Conservation (phyloP, 2,888 invertebrate species). For the Epinotia ramella region DNA sequence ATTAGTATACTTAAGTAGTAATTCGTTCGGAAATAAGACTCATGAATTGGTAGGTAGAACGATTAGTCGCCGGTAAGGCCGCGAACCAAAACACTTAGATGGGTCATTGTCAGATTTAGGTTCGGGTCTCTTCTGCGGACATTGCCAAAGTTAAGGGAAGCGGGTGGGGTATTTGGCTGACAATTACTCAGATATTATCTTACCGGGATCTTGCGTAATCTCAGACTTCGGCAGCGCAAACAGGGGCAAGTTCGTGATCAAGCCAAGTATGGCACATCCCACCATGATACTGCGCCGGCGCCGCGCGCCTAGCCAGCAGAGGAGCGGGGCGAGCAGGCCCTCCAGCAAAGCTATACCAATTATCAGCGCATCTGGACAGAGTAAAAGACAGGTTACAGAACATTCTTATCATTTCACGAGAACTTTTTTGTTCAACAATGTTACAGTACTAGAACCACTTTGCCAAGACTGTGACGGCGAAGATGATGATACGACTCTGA, state of each 20-base stretch:
- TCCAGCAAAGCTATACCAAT: constrained; percentile 15
- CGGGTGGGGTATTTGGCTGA: neutral
- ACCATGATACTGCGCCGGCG: constrained; percentile 21
- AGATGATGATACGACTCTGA: too few species aligned
- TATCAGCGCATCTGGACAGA: constrained; percentile 13
- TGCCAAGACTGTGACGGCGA: too few species aligned
- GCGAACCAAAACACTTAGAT: neutral
- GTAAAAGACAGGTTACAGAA: too few species aligned
- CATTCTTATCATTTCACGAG: too few species aligned
- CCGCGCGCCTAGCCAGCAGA: constrained; percentile 20
- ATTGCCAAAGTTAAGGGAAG: neutral
- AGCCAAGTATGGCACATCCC: neutral
- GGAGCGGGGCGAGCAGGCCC: constrained; percentile 16
- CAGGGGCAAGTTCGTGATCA: neutral
- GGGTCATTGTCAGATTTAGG: neutral
- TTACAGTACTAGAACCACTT: too few species aligned
- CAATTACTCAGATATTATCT: neutral
- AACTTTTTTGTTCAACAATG: too few species aligned
- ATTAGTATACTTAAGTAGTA: too few species aligned
- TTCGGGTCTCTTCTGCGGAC: too few species aligned
- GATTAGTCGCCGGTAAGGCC: neutral
- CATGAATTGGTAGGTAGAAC: neutral
- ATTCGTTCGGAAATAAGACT: too few species aligned
- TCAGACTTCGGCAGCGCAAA: constrained; percentile 11
- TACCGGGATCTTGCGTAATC: constrained; percentile 3